Conservation (phyloP, 2,113 vertebrate species). For the Myiozetetes cayanensis region DNA sequence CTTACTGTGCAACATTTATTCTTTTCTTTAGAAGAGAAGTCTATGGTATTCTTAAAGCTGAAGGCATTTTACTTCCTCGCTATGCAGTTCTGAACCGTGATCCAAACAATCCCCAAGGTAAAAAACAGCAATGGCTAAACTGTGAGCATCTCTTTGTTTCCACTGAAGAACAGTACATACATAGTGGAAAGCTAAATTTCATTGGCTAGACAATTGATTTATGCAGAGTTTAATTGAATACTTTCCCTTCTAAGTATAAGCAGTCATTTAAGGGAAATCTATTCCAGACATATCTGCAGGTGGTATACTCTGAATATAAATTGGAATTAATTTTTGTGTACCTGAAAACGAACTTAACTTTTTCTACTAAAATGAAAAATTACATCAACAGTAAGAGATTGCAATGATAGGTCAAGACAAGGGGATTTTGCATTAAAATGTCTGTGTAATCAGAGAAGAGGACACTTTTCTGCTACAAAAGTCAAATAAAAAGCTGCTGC, state of each 20-base stretch:
- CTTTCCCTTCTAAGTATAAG: background rate
- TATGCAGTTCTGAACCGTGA: conserved; percentile 88
- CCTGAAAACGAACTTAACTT: background rate
- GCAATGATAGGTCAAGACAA: background rate
- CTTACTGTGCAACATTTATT: background rate
- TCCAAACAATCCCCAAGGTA: conserved; percentile 89
- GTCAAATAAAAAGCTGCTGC: background rate
- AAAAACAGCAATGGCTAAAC: background rate
- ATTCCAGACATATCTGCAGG: background rate
- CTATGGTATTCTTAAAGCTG: conserved; percentile 86
- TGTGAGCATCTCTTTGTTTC: background rate
- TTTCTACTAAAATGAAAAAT: background rate
- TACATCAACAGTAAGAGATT: background rate
- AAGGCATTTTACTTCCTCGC: conserved; percentile 89
- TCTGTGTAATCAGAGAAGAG: background rate
- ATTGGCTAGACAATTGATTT: background rate
- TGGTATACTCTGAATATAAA: background rate
- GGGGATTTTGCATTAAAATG: background rate
- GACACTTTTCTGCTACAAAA: background rate
- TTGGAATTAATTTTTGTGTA: background rate
- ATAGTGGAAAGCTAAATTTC: background rate
- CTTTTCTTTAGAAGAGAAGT: conserved; percentile 84
- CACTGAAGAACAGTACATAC: background rate
- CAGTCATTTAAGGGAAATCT: background rate
- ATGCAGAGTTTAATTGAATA: background rate